These are phyloP conservation scores for Pteronotus mesoamericanus DNA, from an alignment of 2,797 vertebrate species.

Conservation along the genomic window DNA sequence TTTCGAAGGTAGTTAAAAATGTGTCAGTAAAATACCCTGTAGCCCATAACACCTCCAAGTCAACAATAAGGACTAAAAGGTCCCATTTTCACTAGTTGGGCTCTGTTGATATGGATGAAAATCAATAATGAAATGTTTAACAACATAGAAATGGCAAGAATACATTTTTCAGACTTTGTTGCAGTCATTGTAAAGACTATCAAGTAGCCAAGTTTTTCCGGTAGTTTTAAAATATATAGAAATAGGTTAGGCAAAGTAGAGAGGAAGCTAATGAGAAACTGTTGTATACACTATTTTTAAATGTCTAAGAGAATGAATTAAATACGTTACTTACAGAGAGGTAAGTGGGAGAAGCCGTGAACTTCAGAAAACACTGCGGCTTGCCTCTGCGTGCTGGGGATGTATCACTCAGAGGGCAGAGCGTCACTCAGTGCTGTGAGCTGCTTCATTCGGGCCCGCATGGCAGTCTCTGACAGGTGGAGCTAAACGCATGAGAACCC, in stretches of 20 bases:
- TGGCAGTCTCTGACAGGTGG: not conserved
- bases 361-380: not conserved
- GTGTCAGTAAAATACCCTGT: not conserved
- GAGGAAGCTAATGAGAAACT: not conserved
- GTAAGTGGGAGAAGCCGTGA: not conserved
- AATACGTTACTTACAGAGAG: not conserved
- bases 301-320: not conserved
- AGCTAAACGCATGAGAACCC: not conserved
- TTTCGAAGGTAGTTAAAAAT: constrained; percentile 16
- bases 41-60: not conserved
- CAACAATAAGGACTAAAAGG: not conserved
- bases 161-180: not conserved
- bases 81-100: not conserved
- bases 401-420: not conserved
- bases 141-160: not conserved
- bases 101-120: not conserved
- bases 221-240: not conserved
- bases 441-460: rapidly evolving
- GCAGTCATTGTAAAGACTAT: not conserved
- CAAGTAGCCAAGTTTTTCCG: not conserved
- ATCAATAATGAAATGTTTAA: not conserved
- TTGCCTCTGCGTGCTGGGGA: not conserved
- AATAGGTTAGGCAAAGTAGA: not conserved
- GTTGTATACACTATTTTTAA: rapidly evolving
- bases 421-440: not conserved